Evolutionary conservation across 2,888 invertebrate species (phyloP).

Genomic region (Drosophila nigricruria): DNA sequence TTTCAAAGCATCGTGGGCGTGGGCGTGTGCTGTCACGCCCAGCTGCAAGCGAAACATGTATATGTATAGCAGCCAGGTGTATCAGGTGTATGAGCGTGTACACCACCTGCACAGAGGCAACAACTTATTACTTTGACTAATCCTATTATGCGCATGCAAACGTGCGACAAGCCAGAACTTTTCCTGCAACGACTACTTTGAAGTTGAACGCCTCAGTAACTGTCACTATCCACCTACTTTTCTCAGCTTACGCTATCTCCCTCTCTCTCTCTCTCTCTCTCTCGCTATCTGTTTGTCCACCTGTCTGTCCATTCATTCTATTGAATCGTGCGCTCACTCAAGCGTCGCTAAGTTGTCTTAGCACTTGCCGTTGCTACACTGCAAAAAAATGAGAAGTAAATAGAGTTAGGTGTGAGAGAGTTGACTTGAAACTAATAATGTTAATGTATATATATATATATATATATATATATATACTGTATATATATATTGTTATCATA

Average conservation of each 20-base stretch:
- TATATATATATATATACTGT: background rate
- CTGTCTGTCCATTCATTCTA: constrained; percentile 65
- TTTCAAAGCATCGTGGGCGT: constrained; percentile 61
- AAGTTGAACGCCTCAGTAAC: constrained; percentile 68
- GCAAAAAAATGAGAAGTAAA: constrained; percentile 31
- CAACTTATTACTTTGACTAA: constrained; percentile 78
- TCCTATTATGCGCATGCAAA: constrained; percentile 80
- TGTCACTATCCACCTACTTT: constrained; percentile 41
- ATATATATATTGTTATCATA: background rate
- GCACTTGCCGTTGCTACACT: constrained; percentile 59
- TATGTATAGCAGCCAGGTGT: background rate
- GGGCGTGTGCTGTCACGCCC: constrained; percentile 33
- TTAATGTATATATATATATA: constrained; percentile 5
- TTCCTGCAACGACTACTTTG: constrained; percentile 72
- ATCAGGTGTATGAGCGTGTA: background rate
- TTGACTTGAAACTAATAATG: constrained; percentile 6
- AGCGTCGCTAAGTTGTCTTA: constrained; percentile 74
- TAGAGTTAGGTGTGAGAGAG: constrained; percentile 3
- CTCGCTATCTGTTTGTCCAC: constrained; percentile 43
- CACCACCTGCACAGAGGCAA: constrained; percentile 49
- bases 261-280: constrained; percentile 1
- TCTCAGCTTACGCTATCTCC: constrained; percentile 3
- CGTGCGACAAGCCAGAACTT: constrained; percentile 73
- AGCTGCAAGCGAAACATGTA: constrained; percentile 1
- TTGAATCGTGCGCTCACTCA: constrained; percentile 76